Evolutionary conservation across 1,140 invertebrate species (phyloP).

Genomic region (Monomorium pharaonis): DNA sequence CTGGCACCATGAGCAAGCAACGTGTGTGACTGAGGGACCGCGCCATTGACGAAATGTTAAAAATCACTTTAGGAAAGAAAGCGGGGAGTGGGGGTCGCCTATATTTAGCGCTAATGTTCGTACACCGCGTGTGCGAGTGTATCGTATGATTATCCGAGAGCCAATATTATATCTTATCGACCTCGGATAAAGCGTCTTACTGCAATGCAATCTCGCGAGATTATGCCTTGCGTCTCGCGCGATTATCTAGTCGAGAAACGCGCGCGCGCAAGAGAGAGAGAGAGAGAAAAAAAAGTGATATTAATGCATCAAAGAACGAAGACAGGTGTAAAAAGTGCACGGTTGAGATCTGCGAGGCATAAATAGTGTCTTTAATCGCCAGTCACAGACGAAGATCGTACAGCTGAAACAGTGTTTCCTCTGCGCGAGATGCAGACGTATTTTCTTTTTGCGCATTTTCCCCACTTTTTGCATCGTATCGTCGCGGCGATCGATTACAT

Average conservation of each 20-base stretch:
- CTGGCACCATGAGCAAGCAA: conserved; percentile 19
- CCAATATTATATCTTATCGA: conserved; percentile 33
- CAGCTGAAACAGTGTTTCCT: not conserved
- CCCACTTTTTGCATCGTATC: not conserved
- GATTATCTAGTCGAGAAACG: conserved; percentile 3
- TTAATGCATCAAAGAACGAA: not conserved
- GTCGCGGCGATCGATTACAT: not conserved
- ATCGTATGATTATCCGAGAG: not conserved
- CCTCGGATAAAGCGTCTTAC: conserved; percentile 11
- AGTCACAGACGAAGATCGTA: not conserved
- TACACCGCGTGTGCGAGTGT: not conserved
- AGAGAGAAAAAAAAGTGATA: not conserved
- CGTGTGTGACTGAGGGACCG: not conserved
- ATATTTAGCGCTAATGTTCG: conserved; percentile 42
- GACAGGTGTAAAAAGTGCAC: not conserved
- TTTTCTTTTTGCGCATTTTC: not conserved
- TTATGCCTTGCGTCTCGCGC: not conserved
- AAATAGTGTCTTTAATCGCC: conserved; percentile 19
- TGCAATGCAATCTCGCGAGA: conserved; percentile 15
- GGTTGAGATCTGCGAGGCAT: not conserved
- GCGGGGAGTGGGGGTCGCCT: not conserved
- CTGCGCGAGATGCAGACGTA: not conserved
- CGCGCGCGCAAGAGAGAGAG: not conserved
- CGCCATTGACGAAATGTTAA: conserved; percentile 30
- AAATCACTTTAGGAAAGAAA: conserved; percentile 21